Evolutionary conservation across 2,888 invertebrate genomes (phyloP).

Genomic region (Ichneumoninae sp.): DNA sequence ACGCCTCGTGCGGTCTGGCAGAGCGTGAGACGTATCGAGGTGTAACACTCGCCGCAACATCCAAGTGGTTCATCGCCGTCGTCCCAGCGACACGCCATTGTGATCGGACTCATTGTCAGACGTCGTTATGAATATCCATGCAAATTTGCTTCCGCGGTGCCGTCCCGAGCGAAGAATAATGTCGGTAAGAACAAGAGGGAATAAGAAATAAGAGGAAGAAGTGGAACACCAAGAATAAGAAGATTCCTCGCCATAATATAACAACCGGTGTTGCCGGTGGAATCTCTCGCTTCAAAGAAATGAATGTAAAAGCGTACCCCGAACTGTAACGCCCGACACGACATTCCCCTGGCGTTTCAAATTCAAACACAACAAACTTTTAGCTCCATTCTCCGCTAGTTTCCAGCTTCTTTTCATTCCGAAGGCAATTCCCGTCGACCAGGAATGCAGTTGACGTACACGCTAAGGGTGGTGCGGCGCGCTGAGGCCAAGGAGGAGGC

Average conservation of each 20-base stretch:
- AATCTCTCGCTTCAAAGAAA: conserved; percentile 33
- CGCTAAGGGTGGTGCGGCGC: background rate
- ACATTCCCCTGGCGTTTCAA: background rate
- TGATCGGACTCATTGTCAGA: conserved; percentile 48
- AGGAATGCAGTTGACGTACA: conserved; percentile 26
- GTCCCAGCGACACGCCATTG: conserved; percentile 5
- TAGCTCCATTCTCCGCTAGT: conserved; percentile 27
- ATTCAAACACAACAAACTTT: conserved; percentile 49
- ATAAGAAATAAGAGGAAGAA: conserved; percentile 17
- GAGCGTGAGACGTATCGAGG: conserved; percentile 12
- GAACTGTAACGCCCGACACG: conserved; percentile 9
- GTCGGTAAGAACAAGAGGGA: conserved; percentile 22
- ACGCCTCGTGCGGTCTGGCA: conserved; percentile 2
- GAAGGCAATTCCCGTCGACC: conserved; percentile 42
- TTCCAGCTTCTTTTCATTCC: conserved; percentile 39
- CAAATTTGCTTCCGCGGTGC: conserved; percentile 34
- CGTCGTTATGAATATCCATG: conserved; percentile 43
- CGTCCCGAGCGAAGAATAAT: conserved; percentile 11
- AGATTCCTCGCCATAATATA: conserved; percentile 31
- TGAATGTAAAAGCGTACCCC: conserved; percentile 39
- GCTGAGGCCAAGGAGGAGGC: background rate
- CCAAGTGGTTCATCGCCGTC: conserved; percentile 31
- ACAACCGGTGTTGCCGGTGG: conserved; percentile 3
- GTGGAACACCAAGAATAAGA: background rate
- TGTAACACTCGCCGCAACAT: conserved; percentile 17